Evolutionary conservation across 2,113 vertebrate genomes (phyloP), one percentile per base, ranked within the genome.

Genomic region (Rhea pennata): DNA sequence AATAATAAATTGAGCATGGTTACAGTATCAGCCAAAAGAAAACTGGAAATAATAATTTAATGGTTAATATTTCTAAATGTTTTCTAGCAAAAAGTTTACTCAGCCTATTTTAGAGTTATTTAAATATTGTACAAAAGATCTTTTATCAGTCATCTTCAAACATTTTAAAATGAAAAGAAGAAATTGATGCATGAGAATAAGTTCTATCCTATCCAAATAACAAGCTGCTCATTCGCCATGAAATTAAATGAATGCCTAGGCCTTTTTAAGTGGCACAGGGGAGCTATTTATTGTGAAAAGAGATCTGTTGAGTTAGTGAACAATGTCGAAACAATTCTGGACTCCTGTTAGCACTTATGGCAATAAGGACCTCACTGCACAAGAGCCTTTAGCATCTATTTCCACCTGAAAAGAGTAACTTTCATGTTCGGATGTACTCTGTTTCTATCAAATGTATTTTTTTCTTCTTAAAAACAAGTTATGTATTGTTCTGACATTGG

Each of bases 191-290:
- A 59, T 31, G 79, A 84, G 80, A 88, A 92, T 95, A 92, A 95
- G 84, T 93, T 95, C 67, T 95, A 69, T 89, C 86, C 89, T 59
- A 91, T 95, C 71, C 58, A 92, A 87, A 66, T 79, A 96, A 96
- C 90, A 97, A 95, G 90, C 92, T 97, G 84, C 51, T 95, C 75
- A 91, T 93, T 73, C 81, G 95, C 91, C 62, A 50, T 97, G 92
- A 97, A 98, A 96, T 93, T 82, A 94, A 97, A 95, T 96, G 21
- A 97, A 97, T 96, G 83, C 46, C 71, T 58, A 50, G 81, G 94
- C 69, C 89, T 96, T 97, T 97, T 94, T 9, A 97, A 95, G 84
- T 8, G 7, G 51, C 90, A 87, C 69, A 44, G 40, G 92, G 84
- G 96, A 96, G 75, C 4, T 77, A 94, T 91, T 92, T 93, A 85